Conservation (phyloP, 2,888 invertebrate genomes). For the Phoronis australis region DNA sequence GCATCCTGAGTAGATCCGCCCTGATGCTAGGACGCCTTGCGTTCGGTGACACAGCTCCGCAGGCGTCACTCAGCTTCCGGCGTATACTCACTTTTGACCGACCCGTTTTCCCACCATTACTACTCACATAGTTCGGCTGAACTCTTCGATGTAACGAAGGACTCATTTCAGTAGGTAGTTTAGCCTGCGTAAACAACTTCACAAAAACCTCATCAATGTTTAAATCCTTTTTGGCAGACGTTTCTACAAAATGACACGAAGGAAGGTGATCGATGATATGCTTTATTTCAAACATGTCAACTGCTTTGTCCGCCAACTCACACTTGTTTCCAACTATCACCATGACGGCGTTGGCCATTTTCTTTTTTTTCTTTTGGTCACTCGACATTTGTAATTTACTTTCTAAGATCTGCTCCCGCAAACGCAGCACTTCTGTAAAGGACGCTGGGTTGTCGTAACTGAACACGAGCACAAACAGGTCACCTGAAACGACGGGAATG, state of each 20-base stretch:
- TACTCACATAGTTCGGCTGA: constrained; percentile 54
- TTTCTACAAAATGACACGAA: constrained; percentile 75
- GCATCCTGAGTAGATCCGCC: constrained; percentile 82
- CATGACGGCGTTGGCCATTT: constrained; percentile 65
- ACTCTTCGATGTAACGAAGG: constrained; percentile 75
- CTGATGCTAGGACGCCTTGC: constrained; percentile 80
- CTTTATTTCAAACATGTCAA: constrained; percentile 70
- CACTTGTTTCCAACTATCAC: constrained; percentile 83
- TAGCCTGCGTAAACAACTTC: constrained; percentile 75
- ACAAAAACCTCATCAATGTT: constrained; percentile 80
- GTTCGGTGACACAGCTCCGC: constrained; percentile 83
- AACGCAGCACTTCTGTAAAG: constrained; percentile 43
- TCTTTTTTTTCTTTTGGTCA: constrained; percentile 38
- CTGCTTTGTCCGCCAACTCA: constrained; percentile 70
- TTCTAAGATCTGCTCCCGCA: constrained; percentile 44
- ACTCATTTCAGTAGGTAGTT: constrained; percentile 81
- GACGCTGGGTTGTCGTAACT: constrained; percentile 41
- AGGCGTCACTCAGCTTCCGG: constrained; percentile 76
- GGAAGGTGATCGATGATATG: constrained; percentile 74
- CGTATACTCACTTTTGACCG: constrained; percentile 67
- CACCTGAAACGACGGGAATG: constrained; percentile 57
- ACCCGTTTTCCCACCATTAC: constrained; percentile 16
- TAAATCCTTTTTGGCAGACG: constrained; percentile 75
- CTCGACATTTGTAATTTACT: constrained; percentile 36
- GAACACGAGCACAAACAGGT: constrained; percentile 47